These are phyloP conservation scores for Isoperla grammatica DNA, from an alignment of 2,888 invertebrate genomes.

Conservation along the genomic window DNA sequence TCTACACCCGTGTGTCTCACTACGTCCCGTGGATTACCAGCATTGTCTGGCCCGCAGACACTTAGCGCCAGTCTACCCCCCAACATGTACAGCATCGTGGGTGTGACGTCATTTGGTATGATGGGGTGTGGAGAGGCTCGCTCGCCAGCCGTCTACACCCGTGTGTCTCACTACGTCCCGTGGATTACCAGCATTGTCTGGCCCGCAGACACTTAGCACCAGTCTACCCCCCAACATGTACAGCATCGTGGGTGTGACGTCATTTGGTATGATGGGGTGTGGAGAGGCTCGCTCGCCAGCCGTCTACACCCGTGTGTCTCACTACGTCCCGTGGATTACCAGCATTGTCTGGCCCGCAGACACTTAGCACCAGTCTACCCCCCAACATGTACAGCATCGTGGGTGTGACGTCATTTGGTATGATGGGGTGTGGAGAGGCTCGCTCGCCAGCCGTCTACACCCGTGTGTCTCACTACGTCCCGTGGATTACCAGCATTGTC, in stretches of 20 bases:
- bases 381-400: conserved; percentile 33
- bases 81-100: conserved; percentile 35
- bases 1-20: conserved; percentile 34
- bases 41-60: too few species aligned
- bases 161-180: conserved; percentile 33
- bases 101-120: conserved; percentile 34
- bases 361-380: conserved; percentile 13
- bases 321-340: conserved; percentile 35
- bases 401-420: conserved; percentile 34
- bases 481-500: conserved; percentile 32
- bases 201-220: conserved; percentile 26
- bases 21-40: conserved; percentile 34
- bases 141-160: conserved; percentile 34
- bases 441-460: conserved; percentile 32
- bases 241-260: conserved; percentile 33
- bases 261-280: conserved; percentile 32
- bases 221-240: conserved; percentile 33
- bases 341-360: conserved; percentile 33
- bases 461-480: conserved; percentile 32
- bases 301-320: conserved; percentile 35
- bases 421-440: too few species aligned
- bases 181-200: conserved; percentile 36
- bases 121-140: conserved; percentile 28
- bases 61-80: too few species aligned
- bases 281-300: conserved; percentile 31